Percentiles rank a stretch among this genome's conserved stretches.
phyloP scores from a whole-genome alignment of 2,888 invertebrate genomes.

The Tetramorium bicarinatum region DNA sequence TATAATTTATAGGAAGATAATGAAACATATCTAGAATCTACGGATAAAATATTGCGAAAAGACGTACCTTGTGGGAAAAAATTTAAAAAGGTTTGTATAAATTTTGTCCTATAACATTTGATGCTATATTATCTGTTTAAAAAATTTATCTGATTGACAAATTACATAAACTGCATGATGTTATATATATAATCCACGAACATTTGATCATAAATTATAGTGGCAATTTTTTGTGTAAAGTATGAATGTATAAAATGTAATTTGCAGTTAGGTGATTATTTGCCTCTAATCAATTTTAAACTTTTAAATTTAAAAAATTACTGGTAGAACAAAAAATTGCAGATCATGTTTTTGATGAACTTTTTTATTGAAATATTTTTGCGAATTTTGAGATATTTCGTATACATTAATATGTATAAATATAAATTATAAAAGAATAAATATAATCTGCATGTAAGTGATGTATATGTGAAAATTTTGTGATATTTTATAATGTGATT shows the following conservation, averaged over 20 bases:
- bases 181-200: background rate
- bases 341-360: too few relatives aligned
- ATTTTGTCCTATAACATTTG: background rate
- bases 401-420: too few relatives aligned
- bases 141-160: background rate
- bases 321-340: too few relatives aligned
- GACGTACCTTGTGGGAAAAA: slow-evolving; percentile 27
- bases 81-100: slow-evolving; percentile 25
- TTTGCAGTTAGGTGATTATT: background rate
- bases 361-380: too few relatives aligned
- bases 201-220: background rate
- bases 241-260: background rate
- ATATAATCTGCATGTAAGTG: background rate
- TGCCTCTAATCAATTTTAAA: too few relatives aligned
- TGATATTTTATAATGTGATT: background rate
- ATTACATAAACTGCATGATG: background rate
- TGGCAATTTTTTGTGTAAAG: background rate
- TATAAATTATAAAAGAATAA: background rate
- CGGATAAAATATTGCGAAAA: slow-evolving; percentile 30
- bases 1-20: background rate
- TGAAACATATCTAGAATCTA: background rate
- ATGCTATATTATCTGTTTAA: background rate
- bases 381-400: too few relatives aligned
- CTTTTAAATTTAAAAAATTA: too few relatives aligned
- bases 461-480: background rate